These are phyloP conservation scores for Clarias macrocephalus DNA, from an alignment of 2,113 vertebrate species.

Conservation along the genomic window DNA sequence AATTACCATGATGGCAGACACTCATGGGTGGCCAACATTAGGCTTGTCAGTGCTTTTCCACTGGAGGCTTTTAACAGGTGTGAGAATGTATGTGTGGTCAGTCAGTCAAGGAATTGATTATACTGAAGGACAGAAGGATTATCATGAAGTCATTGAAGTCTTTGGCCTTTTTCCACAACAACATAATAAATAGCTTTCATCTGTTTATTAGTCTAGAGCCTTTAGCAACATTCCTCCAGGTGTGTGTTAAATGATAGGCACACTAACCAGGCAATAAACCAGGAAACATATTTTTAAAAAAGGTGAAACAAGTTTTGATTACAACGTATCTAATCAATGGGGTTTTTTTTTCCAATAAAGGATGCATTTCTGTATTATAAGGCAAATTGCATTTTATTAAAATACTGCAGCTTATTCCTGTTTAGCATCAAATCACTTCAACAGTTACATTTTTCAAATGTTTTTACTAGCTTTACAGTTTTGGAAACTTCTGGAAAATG, in stretches of 20 bases:
- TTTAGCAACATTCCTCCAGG: background rate
- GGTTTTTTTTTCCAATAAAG: background rate
- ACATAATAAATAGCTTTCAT: background rate
- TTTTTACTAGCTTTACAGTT: background rate
- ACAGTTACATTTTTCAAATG: background rate
- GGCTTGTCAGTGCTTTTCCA: background rate
- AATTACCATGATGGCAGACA: constrained; percentile 2
- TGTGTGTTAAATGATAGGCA: background rate
- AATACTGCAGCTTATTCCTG: background rate
- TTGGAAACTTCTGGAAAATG: background rate
- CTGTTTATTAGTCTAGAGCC: background rate
- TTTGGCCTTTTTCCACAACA: background rate
- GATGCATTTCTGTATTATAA: background rate
- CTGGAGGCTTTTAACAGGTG: constrained; percentile 3
- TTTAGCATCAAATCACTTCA: background rate
- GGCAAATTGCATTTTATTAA: background rate
- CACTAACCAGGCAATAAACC: background rate
- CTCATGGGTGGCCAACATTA: background rate
- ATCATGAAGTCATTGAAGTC: background rate
- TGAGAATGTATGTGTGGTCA: constrained; percentile 11
- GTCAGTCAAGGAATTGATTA: background rate
- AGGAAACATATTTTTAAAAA: background rate
- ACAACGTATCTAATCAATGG: background rate
- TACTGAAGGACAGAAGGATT: background rate
- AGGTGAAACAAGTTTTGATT: background rate